These are phyloP conservation scores for Semnopithecus entellus DNA, from an alignment of 2,113 vertebrate species.

Conservation along the genomic window DNA sequence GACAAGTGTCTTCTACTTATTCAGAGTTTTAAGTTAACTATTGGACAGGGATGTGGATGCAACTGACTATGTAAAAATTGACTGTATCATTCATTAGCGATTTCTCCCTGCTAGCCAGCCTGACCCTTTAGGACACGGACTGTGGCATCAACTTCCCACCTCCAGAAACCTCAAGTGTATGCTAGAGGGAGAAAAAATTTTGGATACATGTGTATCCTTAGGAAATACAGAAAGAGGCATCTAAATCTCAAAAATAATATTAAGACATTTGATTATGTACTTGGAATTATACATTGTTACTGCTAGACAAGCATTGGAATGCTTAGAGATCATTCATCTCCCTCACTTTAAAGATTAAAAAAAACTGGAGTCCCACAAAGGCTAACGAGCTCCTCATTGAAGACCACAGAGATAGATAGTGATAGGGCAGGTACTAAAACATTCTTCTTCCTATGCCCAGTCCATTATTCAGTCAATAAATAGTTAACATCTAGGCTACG, in stretches of 20 bases:
- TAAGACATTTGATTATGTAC: not conserved
- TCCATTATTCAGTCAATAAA: not conserved
- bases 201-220: not conserved
- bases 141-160: not conserved
- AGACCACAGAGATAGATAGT: not conserved
- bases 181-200: not conserved
- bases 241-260: not conserved
- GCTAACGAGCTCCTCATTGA: not conserved
- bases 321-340: not conserved
- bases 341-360: not conserved
- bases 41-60: not conserved
- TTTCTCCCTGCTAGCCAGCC: not conserved
- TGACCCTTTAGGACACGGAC: not conserved
- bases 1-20: not conserved
- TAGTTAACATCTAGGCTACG: not conserved
- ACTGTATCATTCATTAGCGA: not conserved
- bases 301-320: not conserved
- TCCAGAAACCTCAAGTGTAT: not conserved
- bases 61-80: not conserved
- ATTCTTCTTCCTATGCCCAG: too few species aligned
- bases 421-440: not conserved
- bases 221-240: not conserved
- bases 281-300: not conserved
- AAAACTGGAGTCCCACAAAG: not conserved
- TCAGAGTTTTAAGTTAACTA: slow-evolving; percentile 8